Percentiles rank a stretch among this genome's conserved stretches.
Evolutionary conservation across 1,140 invertebrate species (phyloP).

Genomic region (Delia radicum): DNA sequence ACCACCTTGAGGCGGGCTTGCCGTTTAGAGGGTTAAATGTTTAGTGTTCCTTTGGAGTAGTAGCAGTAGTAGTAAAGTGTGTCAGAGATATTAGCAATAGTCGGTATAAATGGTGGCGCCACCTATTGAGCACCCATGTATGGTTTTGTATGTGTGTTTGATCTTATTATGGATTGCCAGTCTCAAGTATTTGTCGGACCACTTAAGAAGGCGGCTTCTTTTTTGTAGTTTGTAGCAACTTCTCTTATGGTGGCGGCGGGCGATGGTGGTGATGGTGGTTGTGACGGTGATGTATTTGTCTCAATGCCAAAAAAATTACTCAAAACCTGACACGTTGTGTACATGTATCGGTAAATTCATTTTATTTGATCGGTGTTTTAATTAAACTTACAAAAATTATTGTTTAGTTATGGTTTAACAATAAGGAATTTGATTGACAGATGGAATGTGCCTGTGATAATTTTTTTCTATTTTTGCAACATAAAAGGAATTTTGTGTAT

Average conservation of each 20-base stretch:
- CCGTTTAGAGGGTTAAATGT: too few relatives aligned
- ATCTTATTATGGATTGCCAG: neutral
- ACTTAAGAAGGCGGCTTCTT: too few relatives aligned
- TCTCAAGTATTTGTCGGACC: neutral
- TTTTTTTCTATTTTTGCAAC: neutral
- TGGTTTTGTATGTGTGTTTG: neutral
- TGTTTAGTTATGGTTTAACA: conserved; percentile 10
- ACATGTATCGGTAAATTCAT: neutral
- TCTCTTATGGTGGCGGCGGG: neutral
- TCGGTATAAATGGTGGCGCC: conserved; percentile 3
- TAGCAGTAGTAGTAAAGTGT: neutral
- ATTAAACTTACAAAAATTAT: conserved; percentile 8
- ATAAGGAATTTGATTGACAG: neutral
- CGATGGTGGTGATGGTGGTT: neutral
- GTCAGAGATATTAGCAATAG: neutral
- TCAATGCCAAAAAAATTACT: neutral
- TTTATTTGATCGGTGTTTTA: conserved; percentile 5
- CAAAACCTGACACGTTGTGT: neutral
- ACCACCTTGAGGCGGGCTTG: too few relatives aligned
- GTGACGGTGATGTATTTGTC: neutral
- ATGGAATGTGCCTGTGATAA: conserved; percentile 13
- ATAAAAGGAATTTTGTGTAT: neutral
- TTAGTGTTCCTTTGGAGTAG: neutral
- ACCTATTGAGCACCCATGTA: conserved; percentile 13
- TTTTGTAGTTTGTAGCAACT: neutral